These are phyloP conservation scores for Lamprotornis superbus DNA, from an alignment of 2,113 vertebrate genomes.

Conservation along the genomic window DNA sequence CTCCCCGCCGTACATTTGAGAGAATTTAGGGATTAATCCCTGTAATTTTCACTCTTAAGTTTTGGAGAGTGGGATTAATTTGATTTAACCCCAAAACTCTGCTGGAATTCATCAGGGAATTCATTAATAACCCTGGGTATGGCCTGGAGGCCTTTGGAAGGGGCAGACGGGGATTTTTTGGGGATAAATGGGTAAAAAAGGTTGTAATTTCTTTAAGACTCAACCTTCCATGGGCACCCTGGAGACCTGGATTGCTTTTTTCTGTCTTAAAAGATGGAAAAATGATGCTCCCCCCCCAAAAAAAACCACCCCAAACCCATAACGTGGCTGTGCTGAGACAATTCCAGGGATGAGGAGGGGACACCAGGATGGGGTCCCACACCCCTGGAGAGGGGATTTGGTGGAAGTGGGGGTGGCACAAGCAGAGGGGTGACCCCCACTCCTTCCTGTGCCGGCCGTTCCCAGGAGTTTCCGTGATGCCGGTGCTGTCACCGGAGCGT, in stretches of 20 bases:
- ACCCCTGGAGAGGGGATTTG: accelerated
- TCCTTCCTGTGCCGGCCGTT: neutral
- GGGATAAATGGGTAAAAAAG: neutral
- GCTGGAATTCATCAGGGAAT: neutral
- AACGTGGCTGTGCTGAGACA: neutral
- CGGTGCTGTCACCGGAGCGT: accelerated
- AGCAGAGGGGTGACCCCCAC: neutral
- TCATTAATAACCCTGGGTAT: neutral
- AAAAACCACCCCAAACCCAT: neutral
- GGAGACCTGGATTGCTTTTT: neutral
- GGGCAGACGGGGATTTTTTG: neutral
- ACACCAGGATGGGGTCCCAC: neutral
- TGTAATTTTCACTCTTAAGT: neutral
- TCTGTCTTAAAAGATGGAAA: neutral
- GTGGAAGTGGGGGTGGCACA: accelerated
- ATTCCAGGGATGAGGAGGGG: neutral
- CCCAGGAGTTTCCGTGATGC: neutral
- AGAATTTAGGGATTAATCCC: neutral
- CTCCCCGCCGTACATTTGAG: neutral
- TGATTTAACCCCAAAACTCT: neutral
- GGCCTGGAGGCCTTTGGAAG: neutral
- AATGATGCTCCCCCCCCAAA: accelerated
- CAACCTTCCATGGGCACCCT: accelerated
- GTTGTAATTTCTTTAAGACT: neutral
- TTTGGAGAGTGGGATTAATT: neutral